Percentiles rank a stretch among this genome's conserved stretches.
These are phyloP conservation scores for Crax fasciolata DNA, from an alignment of 2,797 vertebrate genomes.

Conservation along the genomic window DNA sequence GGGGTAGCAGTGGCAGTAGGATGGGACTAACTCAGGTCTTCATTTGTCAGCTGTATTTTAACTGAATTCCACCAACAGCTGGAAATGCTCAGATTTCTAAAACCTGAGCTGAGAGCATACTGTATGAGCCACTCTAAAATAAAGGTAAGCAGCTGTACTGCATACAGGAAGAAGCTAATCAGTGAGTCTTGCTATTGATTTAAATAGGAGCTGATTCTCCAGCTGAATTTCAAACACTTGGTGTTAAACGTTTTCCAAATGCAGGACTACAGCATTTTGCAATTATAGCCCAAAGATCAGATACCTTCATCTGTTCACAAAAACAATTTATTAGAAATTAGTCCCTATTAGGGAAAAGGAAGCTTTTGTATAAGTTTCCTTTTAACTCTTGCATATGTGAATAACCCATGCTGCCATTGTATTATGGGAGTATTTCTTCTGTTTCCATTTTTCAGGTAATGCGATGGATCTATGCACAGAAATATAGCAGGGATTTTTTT, in stretches of 20 bases:
- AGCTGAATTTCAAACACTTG: constrained; percentile 11
- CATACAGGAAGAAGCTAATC: constrained; percentile 43
- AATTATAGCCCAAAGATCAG: not conserved
- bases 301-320: not conserved
- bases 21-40: not conserved
- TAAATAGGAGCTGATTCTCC: constrained; percentile 15
- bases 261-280: not conserved
- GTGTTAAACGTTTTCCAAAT: not conserved
- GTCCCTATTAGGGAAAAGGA: not conserved
- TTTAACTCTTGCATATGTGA: not conserved
- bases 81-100: constrained; percentile 36
- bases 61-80: constrained; percentile 20
- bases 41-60: not conserved
- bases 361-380: not conserved
- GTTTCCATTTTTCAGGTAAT: not conserved
- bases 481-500: not conserved
- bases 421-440: not conserved
- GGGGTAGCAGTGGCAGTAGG: not conserved
- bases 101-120: constrained; percentile 1
- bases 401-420: not conserved
- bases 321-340: not conserved
- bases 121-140: not conserved
- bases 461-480: not conserved
- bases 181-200: constrained; percentile 15
- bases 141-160: constrained; percentile 50